A percentile compares a stretch with the other conserved stretches of the same genome.
phyloP scores from a whole-genome alignment of 2,888 invertebrate species.

The Andrena fulva region DNA sequence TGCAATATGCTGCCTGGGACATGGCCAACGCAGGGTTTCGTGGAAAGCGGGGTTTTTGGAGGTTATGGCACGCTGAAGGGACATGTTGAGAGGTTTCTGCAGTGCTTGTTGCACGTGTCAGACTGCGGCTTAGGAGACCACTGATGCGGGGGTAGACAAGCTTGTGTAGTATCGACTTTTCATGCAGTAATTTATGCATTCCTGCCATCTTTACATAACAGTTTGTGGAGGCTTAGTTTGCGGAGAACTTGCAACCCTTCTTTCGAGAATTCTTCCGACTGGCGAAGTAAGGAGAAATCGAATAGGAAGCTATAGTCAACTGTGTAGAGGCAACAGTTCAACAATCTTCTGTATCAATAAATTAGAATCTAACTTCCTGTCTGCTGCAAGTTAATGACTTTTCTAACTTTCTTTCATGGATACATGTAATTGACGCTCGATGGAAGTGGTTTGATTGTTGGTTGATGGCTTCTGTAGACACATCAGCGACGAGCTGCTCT shows the following conservation, averaged over 20 bases:
- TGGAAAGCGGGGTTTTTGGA: too few relatives aligned
- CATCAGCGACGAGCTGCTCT: too few relatives aligned
- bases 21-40: too few relatives aligned
- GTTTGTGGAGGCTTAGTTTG: not conserved
- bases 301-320: not conserved
- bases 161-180: not conserved
- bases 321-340: not conserved
- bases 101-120: not conserved
- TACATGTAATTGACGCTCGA: too few relatives aligned
- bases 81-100: too few relatives aligned
- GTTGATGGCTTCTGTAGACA: too few relatives aligned
- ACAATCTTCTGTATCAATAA: too few relatives aligned
- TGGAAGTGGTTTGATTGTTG: too few relatives aligned
- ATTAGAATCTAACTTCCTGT: too few relatives aligned
- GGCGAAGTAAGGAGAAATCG: not conserved
- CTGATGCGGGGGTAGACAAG: not conserved
- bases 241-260: not conserved
- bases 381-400: not conserved
- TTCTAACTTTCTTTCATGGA: not conserved
- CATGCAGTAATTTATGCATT: not conserved
- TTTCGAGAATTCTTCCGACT: not conserved
- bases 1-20: too few relatives aligned
- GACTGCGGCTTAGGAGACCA: not conserved
- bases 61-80: too few relatives aligned
- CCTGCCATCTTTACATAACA: not conserved